These are phyloP conservation scores for Bradypodion ventrale DNA, from an alignment of 2,797 vertebrate species.

Conservation along the genomic window DNA sequence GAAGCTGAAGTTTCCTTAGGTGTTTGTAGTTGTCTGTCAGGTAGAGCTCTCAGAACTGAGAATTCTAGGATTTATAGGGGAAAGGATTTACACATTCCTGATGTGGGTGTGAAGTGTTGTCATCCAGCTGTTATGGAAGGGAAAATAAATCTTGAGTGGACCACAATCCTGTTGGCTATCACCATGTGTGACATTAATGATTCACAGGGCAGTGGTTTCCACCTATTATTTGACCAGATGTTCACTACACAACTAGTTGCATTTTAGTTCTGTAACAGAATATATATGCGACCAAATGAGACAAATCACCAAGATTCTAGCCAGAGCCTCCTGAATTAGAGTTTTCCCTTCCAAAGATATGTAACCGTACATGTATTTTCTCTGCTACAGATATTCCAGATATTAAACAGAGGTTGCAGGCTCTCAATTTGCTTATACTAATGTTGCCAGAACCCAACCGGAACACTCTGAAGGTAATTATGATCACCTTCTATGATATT, in stretches of 20 bases:
- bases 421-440: constrained; percentile 88
- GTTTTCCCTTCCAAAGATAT: not conserved
- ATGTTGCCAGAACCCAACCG: constrained; percentile 90
- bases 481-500: not conserved
- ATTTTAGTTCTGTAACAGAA: too few species aligned
- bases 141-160: not conserved
- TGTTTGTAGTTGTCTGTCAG: too few species aligned
- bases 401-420: constrained; percentile 87
- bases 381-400: constrained; percentile 82
- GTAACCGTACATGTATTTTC: constrained; percentile 7
- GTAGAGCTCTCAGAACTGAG: too few species aligned
- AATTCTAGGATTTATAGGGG: too few species aligned
- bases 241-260: too few species aligned
- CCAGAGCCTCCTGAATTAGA: not conserved
- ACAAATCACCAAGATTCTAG: not conserved
- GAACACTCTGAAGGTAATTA: constrained; percentile 86
- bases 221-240: too few species aligned
- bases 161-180: too few species aligned
- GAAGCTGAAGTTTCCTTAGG: too few species aligned
- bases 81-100: too few species aligned
- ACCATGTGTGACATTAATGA: too few species aligned
- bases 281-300: not conserved
- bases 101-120: not conserved
- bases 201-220: too few species aligned
- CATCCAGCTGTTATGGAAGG: not conserved